A percentile compares a stretch with the other conserved stretches of the same genome.
Evolutionary conservation across 2,113 vertebrate genomes (phyloP).

Genomic region (Sapayoa aenigma): DNA sequence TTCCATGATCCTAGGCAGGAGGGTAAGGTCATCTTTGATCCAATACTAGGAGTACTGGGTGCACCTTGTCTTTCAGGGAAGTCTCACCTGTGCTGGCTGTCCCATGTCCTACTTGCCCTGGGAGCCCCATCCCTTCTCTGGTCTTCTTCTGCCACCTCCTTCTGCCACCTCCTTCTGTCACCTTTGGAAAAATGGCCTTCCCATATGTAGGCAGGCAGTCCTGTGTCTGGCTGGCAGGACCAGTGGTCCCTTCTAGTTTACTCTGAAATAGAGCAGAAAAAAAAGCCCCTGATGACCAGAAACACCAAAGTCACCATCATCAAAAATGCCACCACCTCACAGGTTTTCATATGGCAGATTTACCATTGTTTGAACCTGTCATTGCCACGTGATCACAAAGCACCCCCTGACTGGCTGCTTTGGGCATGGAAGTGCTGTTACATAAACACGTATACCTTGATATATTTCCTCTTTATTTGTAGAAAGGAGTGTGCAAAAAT

Average conservation of each 20-base stretch:
- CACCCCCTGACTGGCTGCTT: background rate
- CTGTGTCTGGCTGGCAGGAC: background rate
- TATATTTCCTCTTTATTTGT: background rate
- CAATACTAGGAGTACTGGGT: background rate
- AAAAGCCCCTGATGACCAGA: background rate
- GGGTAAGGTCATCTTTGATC: background rate
- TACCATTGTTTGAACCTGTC: background rate
- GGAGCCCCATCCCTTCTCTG: background rate
- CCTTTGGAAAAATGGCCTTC: background rate
- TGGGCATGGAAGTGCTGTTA: background rate
- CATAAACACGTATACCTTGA: background rate
- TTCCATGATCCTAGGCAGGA: background rate
- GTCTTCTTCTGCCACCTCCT: accelerated
- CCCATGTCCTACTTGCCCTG: background rate
- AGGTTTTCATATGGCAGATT: background rate
- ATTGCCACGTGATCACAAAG: background rate
- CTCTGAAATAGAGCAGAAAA: background rate
- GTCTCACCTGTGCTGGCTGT: background rate
- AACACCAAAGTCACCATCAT: background rate
- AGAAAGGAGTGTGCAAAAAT: background rate
- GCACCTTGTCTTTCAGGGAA: background rate
- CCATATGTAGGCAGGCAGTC: background rate
- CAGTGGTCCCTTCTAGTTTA: background rate
- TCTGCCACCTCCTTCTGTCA: background rate
- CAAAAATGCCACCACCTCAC: background rate